Conservation (phyloP, 2,113 vertebrate species). For the Uropsilus gracilis region DNA sequence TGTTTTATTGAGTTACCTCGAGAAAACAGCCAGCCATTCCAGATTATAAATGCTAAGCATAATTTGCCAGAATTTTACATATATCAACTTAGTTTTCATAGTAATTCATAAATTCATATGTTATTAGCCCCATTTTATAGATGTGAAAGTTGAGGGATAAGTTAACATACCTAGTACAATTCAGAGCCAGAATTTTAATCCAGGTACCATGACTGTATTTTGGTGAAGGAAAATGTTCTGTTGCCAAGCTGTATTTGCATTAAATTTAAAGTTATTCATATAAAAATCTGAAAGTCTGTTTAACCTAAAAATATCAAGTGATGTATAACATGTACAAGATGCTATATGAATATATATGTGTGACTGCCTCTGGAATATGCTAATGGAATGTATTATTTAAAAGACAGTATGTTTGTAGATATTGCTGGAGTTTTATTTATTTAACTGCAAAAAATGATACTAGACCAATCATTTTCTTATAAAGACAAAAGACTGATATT, state of each 20-base stretch:
- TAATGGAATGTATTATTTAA: constrained; percentile 31
- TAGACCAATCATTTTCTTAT: constrained; percentile 41
- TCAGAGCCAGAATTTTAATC: constrained; percentile 26
- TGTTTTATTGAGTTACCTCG: background rate
- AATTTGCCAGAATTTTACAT: background rate
- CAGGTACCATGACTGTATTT: background rate
- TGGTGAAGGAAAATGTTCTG: background rate
- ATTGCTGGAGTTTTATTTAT: constrained; percentile 26
- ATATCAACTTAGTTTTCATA: background rate
- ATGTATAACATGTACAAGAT: background rate
- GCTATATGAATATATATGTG: background rate
- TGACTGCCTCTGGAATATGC: constrained; percentile 39
- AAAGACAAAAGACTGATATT: constrained; percentile 39
- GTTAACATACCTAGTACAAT: constrained; percentile 9
- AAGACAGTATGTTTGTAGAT: constrained; percentile 33
- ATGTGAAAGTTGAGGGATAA: background rate
- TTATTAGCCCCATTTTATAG: background rate
- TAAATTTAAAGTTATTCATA: background rate
- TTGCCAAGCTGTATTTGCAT: background rate
- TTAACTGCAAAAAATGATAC: constrained; percentile 30
- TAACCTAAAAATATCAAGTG: constrained; percentile 19
- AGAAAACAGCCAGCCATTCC: background rate
- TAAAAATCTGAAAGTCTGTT: background rate
- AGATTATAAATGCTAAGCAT: background rate
- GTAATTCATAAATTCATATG: background rate